Evolutionary conservation across 2,888 invertebrate species (phyloP).

Genomic region (Vandiemenella viatica): DNA sequence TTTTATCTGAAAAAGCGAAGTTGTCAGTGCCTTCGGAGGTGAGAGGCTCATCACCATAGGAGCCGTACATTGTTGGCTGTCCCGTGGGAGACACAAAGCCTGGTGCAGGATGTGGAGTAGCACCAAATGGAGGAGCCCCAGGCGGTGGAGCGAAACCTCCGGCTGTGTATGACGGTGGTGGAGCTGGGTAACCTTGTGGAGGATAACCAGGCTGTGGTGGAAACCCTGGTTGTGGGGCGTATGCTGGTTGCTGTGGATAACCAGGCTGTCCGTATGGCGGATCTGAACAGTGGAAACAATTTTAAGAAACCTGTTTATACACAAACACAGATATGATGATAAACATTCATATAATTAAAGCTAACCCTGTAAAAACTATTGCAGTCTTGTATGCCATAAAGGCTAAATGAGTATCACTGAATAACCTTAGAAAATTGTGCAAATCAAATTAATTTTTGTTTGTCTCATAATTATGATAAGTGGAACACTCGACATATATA

Average conservation of each 20-base stretch:
- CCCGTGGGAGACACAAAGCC: slow-evolving; percentile 13
- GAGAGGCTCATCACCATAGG: slow-evolving; percentile 28
- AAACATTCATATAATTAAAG: too few species aligned
- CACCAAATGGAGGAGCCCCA: slow-evolving; percentile 12
- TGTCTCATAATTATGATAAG: too few species aligned
- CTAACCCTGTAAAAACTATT: too few species aligned
- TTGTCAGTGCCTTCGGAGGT: slow-evolving; percentile 42
- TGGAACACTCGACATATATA: too few species aligned
- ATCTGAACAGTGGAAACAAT: too few species aligned
- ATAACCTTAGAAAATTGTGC: too few species aligned
- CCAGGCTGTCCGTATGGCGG: slow-evolving; percentile 6
- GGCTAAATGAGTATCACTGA: too few species aligned
- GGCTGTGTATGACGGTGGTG: slow-evolving; percentile 21
- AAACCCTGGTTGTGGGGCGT: slow-evolving; percentile 20
- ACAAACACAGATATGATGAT: too few species aligned
- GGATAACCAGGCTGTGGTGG: slow-evolving; percentile 16
- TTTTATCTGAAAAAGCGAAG: slow-evolving; percentile 55
- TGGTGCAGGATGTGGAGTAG: slow-evolving; percentile 13
- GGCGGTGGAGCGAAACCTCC: slow-evolving; percentile 14
- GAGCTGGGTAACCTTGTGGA: slow-evolving; percentile 16
- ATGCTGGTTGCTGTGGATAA: slow-evolving; percentile 21
- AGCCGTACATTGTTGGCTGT: slow-evolving; percentile 26
- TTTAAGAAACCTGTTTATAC: too few species aligned
- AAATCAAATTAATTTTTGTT: too few species aligned
- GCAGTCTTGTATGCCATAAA: too few species aligned